Conservation (phyloP, 2,797 vertebrate genomes). For the Enteromius viviparus region DNA sequence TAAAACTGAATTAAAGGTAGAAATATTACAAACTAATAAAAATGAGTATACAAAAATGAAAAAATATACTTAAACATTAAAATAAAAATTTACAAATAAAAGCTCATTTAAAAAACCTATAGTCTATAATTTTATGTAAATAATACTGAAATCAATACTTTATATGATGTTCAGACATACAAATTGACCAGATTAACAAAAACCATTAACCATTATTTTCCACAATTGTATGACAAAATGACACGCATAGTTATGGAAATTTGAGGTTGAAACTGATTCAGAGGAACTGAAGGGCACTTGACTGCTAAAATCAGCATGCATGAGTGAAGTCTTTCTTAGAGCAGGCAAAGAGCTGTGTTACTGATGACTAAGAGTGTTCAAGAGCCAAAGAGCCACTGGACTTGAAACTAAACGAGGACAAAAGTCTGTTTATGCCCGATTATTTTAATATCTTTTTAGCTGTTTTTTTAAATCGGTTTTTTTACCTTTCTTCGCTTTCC, state of each 20-base stretch:
- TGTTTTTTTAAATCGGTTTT: neutral
- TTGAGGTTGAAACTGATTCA: neutral
- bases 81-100: neutral
- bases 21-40: neutral
- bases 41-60: neutral
- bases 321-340: constrained; percentile 40
- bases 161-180: neutral
- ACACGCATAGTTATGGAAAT: neutral
- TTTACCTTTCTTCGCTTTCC: neutral
- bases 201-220: neutral
- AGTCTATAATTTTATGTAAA: neutral
- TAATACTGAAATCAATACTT: neutral
- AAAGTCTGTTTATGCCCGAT: neutral
- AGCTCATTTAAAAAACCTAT: neutral
- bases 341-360: constrained; percentile 17
- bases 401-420: constrained; percentile 35
- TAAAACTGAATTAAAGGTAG: neutral
- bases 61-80: neutral
- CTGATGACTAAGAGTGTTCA: constrained; percentile 49
- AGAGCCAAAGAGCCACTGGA: constrained; percentile 26
- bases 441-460: constrained; percentile 2
- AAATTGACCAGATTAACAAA: neutral
- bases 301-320: constrained; percentile 40
- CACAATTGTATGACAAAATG: neutral
- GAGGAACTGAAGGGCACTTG: constrained; percentile 33